These are phyloP conservation scores for Celastrina argiolus DNA, from an alignment of 2,888 invertebrate species.

Conservation along the genomic window DNA sequence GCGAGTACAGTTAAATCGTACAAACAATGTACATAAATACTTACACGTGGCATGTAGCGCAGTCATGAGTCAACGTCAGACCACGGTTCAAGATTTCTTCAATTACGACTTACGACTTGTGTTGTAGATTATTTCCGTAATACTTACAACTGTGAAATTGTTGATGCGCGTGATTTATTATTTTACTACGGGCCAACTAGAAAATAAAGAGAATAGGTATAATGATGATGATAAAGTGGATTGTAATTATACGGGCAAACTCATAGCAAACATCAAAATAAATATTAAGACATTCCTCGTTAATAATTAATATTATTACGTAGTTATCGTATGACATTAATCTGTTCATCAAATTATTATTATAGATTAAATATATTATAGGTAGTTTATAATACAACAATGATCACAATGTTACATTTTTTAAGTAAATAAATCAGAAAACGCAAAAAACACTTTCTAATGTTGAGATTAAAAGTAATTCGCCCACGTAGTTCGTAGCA, in stretches of 20 bases:
- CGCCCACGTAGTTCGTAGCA: neutral
- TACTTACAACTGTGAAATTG: constrained; percentile 11
- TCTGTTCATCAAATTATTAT: neutral
- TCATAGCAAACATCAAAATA: neutral
- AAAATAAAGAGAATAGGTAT: neutral
- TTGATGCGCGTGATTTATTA: constrained; percentile 9
- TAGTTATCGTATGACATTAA: neutral
- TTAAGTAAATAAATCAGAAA: neutral
- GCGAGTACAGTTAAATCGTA: constrained; percentile 16
- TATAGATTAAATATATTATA: too few relatives aligned
- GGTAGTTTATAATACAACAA: neutral
- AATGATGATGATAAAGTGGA: neutral
- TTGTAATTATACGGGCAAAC: neutral
- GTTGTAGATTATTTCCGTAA: constrained; percentile 17
- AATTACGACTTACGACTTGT: constrained; percentile 9
- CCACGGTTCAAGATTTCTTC: constrained; percentile 16
- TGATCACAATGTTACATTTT: neutral
- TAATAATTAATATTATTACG: neutral
- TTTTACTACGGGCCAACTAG: neutral
- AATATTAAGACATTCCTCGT: neutral
- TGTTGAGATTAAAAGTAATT: neutral
- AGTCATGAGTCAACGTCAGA: constrained; percentile 13
- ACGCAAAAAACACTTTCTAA: constrained; percentile 1
- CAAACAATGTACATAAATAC: constrained; percentile 6
- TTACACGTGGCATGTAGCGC: neutral